A percentile compares a stretch with the other conserved stretches of the same genome.
Conservation (phyloP, 2,888 invertebrate genomes). For the Temnothorax rugatulus region DNA sequence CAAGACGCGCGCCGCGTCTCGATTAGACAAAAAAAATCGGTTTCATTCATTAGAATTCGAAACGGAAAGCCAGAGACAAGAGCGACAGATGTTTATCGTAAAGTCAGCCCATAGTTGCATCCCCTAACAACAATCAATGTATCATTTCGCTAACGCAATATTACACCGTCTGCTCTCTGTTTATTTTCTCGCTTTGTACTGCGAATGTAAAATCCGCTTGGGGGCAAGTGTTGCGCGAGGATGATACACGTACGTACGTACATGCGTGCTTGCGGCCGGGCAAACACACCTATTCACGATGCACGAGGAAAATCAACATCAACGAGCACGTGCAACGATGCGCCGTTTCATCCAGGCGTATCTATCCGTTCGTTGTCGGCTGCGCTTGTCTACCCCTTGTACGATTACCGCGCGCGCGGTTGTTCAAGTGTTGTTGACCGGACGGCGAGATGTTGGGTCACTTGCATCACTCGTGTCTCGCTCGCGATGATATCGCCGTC, state of each 20-base stretch:
- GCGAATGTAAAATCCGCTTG: constrained; percentile 64
- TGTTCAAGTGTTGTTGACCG: constrained; percentile 36
- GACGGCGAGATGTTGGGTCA: constrained; percentile 24
- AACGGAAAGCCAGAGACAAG: neutral
- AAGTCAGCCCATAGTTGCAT: constrained; percentile 24
- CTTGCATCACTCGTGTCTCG: neutral
- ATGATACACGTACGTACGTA: constrained; percentile 35
- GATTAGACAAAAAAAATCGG: neutral
- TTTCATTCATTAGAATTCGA: neutral
- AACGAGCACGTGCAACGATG: constrained; percentile 48
- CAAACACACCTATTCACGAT: constrained; percentile 59
- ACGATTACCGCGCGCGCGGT: constrained; percentile 41
- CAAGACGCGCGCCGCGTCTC: neutral
- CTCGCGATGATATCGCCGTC: neutral
- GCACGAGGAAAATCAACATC: constrained; percentile 70
- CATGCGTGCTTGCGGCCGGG: constrained; percentile 44
- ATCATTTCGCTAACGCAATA: constrained; percentile 52
- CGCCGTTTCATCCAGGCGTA: constrained; percentile 50
- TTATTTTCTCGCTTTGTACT: constrained; percentile 54
- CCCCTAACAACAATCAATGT: constrained; percentile 37
- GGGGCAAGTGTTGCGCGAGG: constrained; percentile 38
- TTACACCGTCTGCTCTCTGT: constrained; percentile 58
- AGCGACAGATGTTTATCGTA: neutral
- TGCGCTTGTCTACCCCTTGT: constrained; percentile 59
- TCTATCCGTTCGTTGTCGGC: constrained; percentile 62